Base-by-base conservation (phyloP, 2,113 vertebrate species). In the Urocynchramus pylzowi region DNA sequence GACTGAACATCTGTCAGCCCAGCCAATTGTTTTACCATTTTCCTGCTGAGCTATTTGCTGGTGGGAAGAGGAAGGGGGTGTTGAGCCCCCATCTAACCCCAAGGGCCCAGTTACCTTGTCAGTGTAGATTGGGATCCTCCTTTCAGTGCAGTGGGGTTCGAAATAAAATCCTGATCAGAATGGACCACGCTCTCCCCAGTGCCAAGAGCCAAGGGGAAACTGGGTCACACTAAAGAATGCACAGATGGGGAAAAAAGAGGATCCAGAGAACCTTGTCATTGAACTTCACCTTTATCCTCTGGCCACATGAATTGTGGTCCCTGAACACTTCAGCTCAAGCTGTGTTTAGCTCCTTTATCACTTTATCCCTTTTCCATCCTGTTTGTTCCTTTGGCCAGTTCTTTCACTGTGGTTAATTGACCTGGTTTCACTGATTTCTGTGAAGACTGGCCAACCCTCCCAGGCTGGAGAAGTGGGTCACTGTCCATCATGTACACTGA, bases 401-500 rank as follows among this genome's bases (percentile, higher is more conserved):
- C 71, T 93, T 77, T 59, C 85, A 56, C 59, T 59, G 82, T 0
- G 0, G 67, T 70, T 90, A 88, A 78, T 47, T 91, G 93, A 92
- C 88, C 93, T 68, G 73, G 68, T 88, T 93, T 88, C 76, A 37
- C 60, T 16, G 71, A 41, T 86, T 92, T 74, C 79, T 83, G 56
- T 89, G 85, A 88, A 74, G 88, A 64, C 26, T 5, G 4, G 91
- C 93, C 87, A 90, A 84, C 77, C 69, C 31, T 87, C 45, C 57
- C 77, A 87, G 74, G 83, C 89, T 87, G 81, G 60, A 87, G 88
- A 95, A 93, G 80, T 69, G 88, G 95, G 90, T 93, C 92, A 90
- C 68, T 0, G 0, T 53, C 83, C 41, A 44, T 81, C 5, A 3
- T 57, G 41, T 63, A 49, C 69, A 52, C 35, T 4, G 1, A 37